Percentiles rank a stretch among this genome's conserved stretches.
Evolutionary conservation across 2,888 invertebrate genomes (phyloP).

Genomic region (Amiota minor): DNA sequence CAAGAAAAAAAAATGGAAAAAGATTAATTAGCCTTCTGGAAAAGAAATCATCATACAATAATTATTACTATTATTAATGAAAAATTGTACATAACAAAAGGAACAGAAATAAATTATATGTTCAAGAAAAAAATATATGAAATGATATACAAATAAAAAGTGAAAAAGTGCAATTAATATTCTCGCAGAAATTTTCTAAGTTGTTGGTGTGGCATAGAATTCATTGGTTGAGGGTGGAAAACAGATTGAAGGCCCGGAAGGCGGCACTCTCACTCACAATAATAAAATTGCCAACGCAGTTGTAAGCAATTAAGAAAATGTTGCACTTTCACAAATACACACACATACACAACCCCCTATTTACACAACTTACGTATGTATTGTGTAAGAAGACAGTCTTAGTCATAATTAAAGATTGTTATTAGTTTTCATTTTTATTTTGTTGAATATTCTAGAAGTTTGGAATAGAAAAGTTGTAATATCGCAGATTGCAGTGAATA

Average conservation of each 20-base stretch:
- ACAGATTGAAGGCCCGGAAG: background rate
- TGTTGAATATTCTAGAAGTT: too few relatives aligned
- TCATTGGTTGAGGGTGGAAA: background rate
- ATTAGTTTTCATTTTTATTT: too few relatives aligned
- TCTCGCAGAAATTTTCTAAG: background rate
- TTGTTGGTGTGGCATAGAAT: background rate
- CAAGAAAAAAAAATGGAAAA: conserved; percentile 13
- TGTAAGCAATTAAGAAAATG: conserved; percentile 25
- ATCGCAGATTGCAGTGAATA: too few relatives aligned
- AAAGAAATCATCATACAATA: conserved; percentile 14
- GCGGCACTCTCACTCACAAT: background rate
- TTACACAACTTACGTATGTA: too few relatives aligned
- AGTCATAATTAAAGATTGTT: too few relatives aligned
- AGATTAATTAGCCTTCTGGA: conserved; percentile 29
- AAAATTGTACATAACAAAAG: conserved; percentile 4
- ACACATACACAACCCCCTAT: too few relatives aligned
- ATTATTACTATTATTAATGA: conserved; percentile 1
- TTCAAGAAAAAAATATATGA: background rate
- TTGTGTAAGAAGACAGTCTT: too few relatives aligned
- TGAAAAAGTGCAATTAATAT: conserved; percentile 25
- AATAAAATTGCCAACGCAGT: too few relatives aligned
- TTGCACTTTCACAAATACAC: background rate
- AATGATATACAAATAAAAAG: conserved; percentile 10
- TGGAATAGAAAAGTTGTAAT: too few relatives aligned
- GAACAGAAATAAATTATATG: background rate